Base-by-base conservation (phyloP, 2,113 vertebrate genomes). In the Coregonus clupeaformis region DNA sequence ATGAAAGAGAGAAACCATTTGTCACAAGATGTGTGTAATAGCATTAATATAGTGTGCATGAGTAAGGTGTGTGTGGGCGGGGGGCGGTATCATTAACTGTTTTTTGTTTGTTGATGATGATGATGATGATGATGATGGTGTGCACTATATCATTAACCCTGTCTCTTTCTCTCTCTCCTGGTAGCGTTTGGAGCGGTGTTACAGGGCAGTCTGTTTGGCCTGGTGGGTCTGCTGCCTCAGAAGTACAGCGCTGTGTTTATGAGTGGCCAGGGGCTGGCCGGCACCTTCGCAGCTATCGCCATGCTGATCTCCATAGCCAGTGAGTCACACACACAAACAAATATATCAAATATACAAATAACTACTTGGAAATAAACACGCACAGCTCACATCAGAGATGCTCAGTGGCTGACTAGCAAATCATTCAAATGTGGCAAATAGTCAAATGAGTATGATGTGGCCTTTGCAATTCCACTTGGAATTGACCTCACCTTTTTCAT, bases 211-310 rank as follows among this genome's bases (percentile, higher is more conserved):
- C 91, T 94, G 55, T 96, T 97, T 0, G 95, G 95, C 14, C 88
- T 95, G 80, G 91, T 96, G 78, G 94, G 95, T 1, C 88, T 91
- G 76, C 91, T 96, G 75, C 95, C 95, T 0, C 94, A 92, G 72
- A 88, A 80, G 77, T 97, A 95, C 92, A 96, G 93, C 83, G 87
- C 93, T 4, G 29, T 95, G 49, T 95, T 96, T 76, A 94, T 96
- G 92, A 96, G 96, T 0, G 95, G 95, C 69, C 95, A 96, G 79
- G 95, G 95, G 24, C 91, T 96, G 69, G 96, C 95, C 0, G 96
- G 95, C 25, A 95, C 93, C 52, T 96, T 96, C 0, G 95, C 95
- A 0, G 92, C 95, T 52, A 25, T 94, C 1, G 95, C 96, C 80
- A 96, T 96, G 95, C 80, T 97, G 74, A 29, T 94, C 2, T 91